Conservation (phyloP, 2,797 vertebrate genomes). For the Hoplostethus mediterraneus region DNA sequence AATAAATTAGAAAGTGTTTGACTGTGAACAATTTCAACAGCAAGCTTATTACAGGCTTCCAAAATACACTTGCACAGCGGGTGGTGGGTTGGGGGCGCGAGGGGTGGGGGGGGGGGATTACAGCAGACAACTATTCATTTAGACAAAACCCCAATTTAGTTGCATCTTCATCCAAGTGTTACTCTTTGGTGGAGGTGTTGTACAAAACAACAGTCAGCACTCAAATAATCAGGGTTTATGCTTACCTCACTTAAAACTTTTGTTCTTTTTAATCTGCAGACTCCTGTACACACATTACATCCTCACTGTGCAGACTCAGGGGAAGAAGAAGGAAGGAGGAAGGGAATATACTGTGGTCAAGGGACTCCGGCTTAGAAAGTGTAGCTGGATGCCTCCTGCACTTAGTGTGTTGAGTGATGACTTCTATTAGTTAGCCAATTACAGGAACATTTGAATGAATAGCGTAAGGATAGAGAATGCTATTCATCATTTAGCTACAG, state of each 20-base stretch:
- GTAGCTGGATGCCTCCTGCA: slow-evolving; percentile 12
- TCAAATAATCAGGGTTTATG: not conserved
- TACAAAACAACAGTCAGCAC: not conserved
- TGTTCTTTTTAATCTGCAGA: too few species aligned
- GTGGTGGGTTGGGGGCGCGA: too few species aligned
- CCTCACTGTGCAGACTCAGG: not conserved
- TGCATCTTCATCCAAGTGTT: not conserved
- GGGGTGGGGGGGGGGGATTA: not conserved
- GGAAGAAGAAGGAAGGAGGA: not conserved
- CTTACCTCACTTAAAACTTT: not conserved
- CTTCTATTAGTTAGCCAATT: slow-evolving; percentile 66
- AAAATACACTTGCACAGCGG: slow-evolving; percentile 23
- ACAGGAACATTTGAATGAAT: slow-evolving; percentile 65
- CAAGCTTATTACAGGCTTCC: slow-evolving; percentile 35
- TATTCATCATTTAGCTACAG: slow-evolving; percentile 66
- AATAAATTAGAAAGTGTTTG: slow-evolving; percentile 60
- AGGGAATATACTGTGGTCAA: slow-evolving; percentile 1
- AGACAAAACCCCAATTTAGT: not conserved
- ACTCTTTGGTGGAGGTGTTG: not conserved
- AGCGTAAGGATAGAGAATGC: slow-evolving; percentile 36
- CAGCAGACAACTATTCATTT: slow-evolving; percentile 7
- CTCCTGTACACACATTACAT: too few species aligned
- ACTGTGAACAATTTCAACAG: slow-evolving; percentile 58
- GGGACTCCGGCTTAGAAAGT: slow-evolving; percentile 9
- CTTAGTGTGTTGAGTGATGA: slow-evolving; percentile 64